A percentile compares a stretch with the other conserved stretches of the same genome.
Evolutionary conservation across 2,113 vertebrate species (phyloP).

Genomic region (Lota lota): DNA sequence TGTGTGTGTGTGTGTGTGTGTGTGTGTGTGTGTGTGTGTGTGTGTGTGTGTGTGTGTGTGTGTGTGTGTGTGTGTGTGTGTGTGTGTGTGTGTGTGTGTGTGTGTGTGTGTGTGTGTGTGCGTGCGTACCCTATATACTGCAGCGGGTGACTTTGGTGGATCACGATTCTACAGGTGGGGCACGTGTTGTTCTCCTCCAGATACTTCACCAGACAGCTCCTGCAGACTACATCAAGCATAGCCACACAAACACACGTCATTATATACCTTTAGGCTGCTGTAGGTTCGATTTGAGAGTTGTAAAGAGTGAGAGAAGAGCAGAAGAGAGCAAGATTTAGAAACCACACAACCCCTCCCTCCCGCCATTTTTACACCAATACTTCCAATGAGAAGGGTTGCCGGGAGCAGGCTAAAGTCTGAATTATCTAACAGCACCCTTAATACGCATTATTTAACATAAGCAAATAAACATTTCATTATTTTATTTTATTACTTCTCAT

Average conservation of each 20-base stretch:
- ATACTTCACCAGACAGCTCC: constrained; percentile 98
- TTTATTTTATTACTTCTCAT: too few relatives aligned
- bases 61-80: constrained; percentile 5
- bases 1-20: constrained; percentile 12
- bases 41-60: constrained; percentile 8
- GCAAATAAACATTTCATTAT: too few relatives aligned
- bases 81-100: constrained; percentile 21
- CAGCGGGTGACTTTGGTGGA: constrained; percentile 98
- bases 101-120: constrained; percentile 7
- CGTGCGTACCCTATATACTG: constrained; percentile 90
- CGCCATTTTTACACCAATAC: too few relatives aligned
- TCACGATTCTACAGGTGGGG: constrained; percentile 96
- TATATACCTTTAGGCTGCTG: too few relatives aligned
- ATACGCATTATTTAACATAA: too few relatives aligned
- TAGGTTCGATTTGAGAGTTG: background rate
- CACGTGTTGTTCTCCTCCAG: constrained; percentile 99
- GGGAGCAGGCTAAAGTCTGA: too few relatives aligned
- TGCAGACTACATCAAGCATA: constrained; percentile 81
- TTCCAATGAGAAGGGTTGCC: too few relatives aligned
- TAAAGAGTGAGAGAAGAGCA: background rate
- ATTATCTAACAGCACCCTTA: too few relatives aligned
- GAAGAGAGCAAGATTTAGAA: too few relatives aligned
- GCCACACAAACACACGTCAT: constrained; percentile 8
- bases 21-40: background rate
- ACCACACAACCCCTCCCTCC: too few relatives aligned